A percentile compares a stretch with the other conserved stretches of the same genome.
Evolutionary conservation across 2,888 invertebrate genomes (phyloP).

Genomic region (Ormyrus pomaceus): DNA sequence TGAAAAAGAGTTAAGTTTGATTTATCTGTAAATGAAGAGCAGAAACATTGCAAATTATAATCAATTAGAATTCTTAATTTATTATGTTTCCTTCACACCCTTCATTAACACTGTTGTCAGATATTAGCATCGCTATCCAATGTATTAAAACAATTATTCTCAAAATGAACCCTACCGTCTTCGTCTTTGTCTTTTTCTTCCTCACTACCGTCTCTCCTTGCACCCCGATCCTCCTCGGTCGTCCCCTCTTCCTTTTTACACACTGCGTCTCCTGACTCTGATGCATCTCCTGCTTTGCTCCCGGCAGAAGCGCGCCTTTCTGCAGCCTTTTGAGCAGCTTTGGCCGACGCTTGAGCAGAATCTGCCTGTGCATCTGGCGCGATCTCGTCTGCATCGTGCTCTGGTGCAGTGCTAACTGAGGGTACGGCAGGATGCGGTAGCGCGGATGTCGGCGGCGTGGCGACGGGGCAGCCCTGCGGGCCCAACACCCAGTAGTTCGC

Average conservation of each 20-base stretch:
- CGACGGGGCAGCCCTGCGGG: constrained; percentile 68
- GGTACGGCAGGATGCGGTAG: constrained; percentile 67
- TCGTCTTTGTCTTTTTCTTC: constrained; percentile 45
- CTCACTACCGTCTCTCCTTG: constrained; percentile 32
- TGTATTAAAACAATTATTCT: background rate
- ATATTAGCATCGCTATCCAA: no score
- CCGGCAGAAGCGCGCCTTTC: no score
- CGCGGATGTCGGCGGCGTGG: constrained; percentile 61
- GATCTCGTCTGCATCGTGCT: constrained; percentile 39
- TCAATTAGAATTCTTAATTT: no score
- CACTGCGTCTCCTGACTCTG: no score
- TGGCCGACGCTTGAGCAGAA: constrained; percentile 38
- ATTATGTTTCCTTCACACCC: constrained; percentile 52
- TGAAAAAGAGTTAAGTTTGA: no score
- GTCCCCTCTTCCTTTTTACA: background rate
- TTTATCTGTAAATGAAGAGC: no score
- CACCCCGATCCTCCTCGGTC: background rate
- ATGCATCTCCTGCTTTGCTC: no score
- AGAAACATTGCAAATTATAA: no score
- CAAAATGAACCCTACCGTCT: background rate
- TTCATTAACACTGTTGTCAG: constrained; percentile 47
- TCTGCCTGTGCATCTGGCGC: constrained; percentile 38
- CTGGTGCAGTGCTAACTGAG: constrained; percentile 61
- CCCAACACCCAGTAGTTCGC: constrained; percentile 73
- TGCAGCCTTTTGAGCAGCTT: background rate